Evolutionary conservation across 2,888 invertebrate genomes (phyloP).

Genomic region (Carterocephalus palaemon): DNA sequence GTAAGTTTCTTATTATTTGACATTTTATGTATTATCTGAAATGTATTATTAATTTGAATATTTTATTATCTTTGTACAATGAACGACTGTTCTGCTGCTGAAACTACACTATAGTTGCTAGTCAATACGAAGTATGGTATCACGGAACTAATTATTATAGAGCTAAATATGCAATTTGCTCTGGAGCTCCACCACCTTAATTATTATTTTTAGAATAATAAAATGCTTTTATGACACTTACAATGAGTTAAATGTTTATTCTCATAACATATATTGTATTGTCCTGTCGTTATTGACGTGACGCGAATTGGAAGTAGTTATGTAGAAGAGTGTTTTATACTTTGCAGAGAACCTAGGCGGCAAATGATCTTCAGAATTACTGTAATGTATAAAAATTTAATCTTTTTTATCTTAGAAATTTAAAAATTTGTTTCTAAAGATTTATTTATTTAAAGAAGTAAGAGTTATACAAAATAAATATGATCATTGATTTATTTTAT

Average conservation of each 20-base stretch:
- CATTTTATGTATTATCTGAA: too few species aligned
- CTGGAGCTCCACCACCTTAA: too few species aligned
- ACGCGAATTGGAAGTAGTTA: neutral
- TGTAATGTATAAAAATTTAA: slow-evolving; percentile 49
- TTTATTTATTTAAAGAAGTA: slow-evolving; percentile 58
- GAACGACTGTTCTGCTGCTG: too few species aligned
- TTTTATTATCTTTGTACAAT: too few species aligned
- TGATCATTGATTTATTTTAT: slow-evolving; percentile 51
- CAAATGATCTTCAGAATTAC: slow-evolving; percentile 38
- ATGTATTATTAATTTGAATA: too few species aligned
- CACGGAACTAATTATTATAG: too few species aligned
- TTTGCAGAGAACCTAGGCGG: slow-evolving; percentile 26
- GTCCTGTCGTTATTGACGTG: neutral
- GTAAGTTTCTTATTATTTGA: too few species aligned
- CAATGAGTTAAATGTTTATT: slow-evolving; percentile 3
- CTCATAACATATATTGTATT: slow-evolving; percentile 2
- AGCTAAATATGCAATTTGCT: too few species aligned
- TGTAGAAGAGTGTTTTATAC: neutral
- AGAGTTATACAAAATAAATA: slow-evolving; percentile 59
- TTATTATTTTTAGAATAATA: too few species aligned
- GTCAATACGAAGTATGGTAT: too few species aligned
- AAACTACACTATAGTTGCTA: too few species aligned
- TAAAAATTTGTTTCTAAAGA: slow-evolving; percentile 55
- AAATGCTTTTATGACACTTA: too few species aligned
- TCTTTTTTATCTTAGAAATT: slow-evolving; percentile 47